phyloP scores from a whole-genome alignment of 2,113 vertebrate species.

The Muntiacus muntjak region DNA sequence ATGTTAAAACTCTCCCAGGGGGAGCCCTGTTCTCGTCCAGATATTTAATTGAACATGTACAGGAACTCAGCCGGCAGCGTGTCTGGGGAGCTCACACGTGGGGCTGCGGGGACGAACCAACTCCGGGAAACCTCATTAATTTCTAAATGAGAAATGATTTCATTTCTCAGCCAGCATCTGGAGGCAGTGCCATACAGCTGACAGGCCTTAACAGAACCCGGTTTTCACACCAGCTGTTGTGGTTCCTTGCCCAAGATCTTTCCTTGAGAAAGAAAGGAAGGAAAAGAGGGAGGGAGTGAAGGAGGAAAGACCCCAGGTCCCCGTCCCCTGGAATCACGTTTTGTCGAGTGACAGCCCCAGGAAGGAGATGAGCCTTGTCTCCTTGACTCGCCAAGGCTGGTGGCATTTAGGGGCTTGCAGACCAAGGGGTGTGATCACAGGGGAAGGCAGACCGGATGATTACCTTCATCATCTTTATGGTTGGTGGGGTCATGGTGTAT shows the following conservation, averaged over 20 bases:
- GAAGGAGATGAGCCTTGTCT: not conserved
- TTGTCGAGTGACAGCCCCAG: no score
- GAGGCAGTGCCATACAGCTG: rapidly evolving
- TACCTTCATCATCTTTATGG: rapidly evolving
- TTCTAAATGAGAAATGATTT: conserved; percentile 15
- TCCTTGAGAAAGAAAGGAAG: not conserved
- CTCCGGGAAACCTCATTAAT: conserved; percentile 44
- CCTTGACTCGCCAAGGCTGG: not conserved
- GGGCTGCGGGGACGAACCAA: not conserved
- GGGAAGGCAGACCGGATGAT: no score
- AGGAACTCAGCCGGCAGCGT: rapidly evolving
- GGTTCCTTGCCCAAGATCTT: not conserved
- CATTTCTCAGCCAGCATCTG: not conserved
- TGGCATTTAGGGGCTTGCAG: not conserved
- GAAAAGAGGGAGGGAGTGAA: no score
- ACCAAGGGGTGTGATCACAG: not conserved
- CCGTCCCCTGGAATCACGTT: rapidly evolving
- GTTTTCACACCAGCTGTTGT: not conserved
- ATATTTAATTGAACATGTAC: conserved; percentile 11
- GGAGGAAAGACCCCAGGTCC: not conserved
- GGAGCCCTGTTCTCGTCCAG: not conserved
- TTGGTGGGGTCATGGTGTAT: not conserved
- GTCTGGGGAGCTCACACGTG: not conserved
- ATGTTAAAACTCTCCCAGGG: not conserved
- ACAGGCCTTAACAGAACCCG: not conserved